Evolutionary conservation across 2,797 vertebrate species (phyloP).

Genomic region (Pampus argenteus): DNA sequence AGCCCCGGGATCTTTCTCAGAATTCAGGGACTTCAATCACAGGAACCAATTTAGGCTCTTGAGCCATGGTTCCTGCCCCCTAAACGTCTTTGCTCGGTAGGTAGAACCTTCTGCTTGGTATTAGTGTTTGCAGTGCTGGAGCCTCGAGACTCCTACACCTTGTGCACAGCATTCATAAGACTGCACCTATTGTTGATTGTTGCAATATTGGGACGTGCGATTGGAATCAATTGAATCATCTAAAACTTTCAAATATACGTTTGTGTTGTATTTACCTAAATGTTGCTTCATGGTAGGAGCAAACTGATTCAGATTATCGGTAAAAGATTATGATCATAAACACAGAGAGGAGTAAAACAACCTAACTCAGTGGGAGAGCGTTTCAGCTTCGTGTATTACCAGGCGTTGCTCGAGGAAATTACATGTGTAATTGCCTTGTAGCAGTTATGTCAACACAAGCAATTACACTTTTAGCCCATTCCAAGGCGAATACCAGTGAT

Average conservation of each 20-base stretch:
- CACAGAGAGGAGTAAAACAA: too few relatives aligned
- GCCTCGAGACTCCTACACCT: background rate
- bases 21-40: background rate
- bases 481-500: conserved; percentile 68
- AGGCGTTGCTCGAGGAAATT: conserved; percentile 60
- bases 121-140: background rate
- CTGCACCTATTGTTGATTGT: background rate
- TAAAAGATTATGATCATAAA: background rate
- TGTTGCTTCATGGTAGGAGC: background rate
- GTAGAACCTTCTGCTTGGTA: background rate
- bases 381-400: conserved; percentile 43
- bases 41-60: background rate
- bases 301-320: background rate
- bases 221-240: too few relatives aligned
- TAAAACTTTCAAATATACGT: background rate
- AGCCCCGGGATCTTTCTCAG: background rate
- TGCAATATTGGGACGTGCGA: background rate
- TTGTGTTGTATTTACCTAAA: background rate
- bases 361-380: conserved; percentile 1
- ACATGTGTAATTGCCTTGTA: conserved; percentile 75
- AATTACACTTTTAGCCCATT: conserved; percentile 73
- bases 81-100: background rate
- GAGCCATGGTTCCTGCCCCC: background rate
- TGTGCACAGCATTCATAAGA: background rate
- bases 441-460: conserved; percentile 75